Percentiles rank a stretch among this genome's conserved stretches.
Evolutionary conservation across 2,888 invertebrate genomes (phyloP).

Genomic region (Bimastos eiseni): DNA sequence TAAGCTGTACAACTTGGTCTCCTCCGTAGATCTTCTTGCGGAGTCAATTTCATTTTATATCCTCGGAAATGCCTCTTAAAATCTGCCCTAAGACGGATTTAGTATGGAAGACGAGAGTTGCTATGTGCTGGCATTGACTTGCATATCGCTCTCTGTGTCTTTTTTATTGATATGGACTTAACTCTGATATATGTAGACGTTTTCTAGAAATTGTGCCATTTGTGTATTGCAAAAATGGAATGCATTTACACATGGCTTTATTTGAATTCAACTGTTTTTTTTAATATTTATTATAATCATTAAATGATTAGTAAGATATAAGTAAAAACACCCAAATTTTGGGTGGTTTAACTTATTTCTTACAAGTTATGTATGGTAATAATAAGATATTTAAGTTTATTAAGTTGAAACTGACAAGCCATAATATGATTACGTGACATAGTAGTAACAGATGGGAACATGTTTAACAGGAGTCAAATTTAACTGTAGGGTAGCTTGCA

Average conservation of each 20-base stretch:
- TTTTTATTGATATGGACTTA: neutral
- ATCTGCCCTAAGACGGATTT: conserved; percentile 4
- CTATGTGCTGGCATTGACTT: neutral
- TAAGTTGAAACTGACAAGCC: too few relatives aligned
- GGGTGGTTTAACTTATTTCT: neutral
- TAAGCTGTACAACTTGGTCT: neutral
- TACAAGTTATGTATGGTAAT: too few relatives aligned
- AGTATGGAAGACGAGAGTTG: neutral
- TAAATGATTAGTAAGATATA: too few relatives aligned
- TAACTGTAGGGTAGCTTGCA: too few relatives aligned
- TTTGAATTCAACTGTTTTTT: neutral
- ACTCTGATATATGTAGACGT: neutral
- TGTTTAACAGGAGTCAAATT: too few relatives aligned
- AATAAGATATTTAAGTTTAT: too few relatives aligned
- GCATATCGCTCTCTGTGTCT: neutral
- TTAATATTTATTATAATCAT: neutral
- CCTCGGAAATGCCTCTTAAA: neutral
- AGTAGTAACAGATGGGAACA: too few relatives aligned
- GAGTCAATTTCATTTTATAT: conserved; percentile 13
- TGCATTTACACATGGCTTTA: neutral
- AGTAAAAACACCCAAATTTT: too few relatives aligned
- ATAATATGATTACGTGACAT: too few relatives aligned
- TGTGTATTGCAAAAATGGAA: neutral
- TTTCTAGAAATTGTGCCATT: neutral
- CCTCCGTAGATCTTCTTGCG: neutral